Evolutionary conservation across 2,113 vertebrate genomes (phyloP), one percentile per base, ranked within the genome.

Genomic region (Charadrius vociferus): DNA sequence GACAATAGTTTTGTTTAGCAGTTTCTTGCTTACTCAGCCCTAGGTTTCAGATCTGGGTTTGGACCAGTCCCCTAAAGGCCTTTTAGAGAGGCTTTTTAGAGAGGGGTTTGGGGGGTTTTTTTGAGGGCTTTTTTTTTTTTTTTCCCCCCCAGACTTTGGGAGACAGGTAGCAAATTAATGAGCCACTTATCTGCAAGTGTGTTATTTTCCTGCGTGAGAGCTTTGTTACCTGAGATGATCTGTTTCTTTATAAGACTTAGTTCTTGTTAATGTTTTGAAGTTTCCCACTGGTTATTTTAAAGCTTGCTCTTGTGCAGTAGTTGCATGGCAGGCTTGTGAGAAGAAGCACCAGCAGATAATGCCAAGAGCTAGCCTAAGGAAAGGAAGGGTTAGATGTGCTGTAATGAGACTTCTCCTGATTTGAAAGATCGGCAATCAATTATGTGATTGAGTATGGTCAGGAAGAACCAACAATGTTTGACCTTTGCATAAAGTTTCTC

Each of bases 191-290:
- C 61, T 95, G 30, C 56, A 95, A 96, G 68, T 79, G 68, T 84
- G 83, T 92, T 96, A 10, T 96, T 96, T 98, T 95, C 95, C 81
- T 86, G 81, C 55, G 72, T 36, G 74, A 91, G 70, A 92, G 83
- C 86, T 98, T 97, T 97, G 85, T 98, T 98, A 95, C 88, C 86
- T 83, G 67, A 93, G 88, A 88, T 97, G 90, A 97, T 97, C 95
- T 55, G 26, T 92, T 96, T 96, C 82, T 97, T 97, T 71, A 8
- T 91, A 91, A 97, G 66, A 96, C 94, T 81, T 94, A 81, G 62
- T 93, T 94, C 92, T 97, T 95, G 77, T 95, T 98, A 95, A 89
- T 92, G 93, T 95, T 94, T 96, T 97, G 91, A 96, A 90, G 68
- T 85, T 96, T 96, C 66, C 75, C 81, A 86, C 65, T 96, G 95